These are phyloP conservation scores for Heptranchias perlo DNA, from an alignment of 2,113 vertebrate genomes.

Conservation along the genomic window DNA sequence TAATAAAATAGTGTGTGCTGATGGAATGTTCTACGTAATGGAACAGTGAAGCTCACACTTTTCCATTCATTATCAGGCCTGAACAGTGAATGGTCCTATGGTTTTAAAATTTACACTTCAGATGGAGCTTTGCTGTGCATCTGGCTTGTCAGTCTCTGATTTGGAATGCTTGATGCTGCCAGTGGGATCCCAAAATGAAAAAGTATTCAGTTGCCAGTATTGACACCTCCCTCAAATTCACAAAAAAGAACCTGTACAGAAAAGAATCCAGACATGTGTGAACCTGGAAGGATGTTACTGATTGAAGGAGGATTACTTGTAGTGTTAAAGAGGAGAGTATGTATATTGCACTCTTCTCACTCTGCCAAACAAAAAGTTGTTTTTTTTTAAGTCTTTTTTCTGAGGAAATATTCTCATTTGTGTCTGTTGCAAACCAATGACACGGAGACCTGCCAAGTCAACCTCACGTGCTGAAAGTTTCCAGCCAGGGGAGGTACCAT, in stretches of 20 bases:
- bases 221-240: background rate
- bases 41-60: background rate
- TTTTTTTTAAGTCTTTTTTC: background rate
- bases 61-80: background rate
- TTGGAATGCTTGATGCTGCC: background rate
- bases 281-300: background rate
- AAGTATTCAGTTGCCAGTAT: background rate
- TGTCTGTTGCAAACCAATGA: background rate
- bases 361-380: background rate
- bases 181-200: background rate
- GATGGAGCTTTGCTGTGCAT: background rate
- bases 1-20: background rate
- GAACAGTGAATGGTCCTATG: background rate
- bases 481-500: background rate
- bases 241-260: background rate
- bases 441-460: background rate
- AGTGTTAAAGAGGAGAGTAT: background rate
- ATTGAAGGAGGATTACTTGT: background rate
- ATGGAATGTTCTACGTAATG: background rate
- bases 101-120: background rate
- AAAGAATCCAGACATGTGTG: background rate
- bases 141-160: background rate
- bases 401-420: background rate
- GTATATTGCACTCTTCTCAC: background rate
- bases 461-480: background rate